Conservation (phyloP, 2,888 invertebrate genomes). For the Diogma glabrata region DNA sequence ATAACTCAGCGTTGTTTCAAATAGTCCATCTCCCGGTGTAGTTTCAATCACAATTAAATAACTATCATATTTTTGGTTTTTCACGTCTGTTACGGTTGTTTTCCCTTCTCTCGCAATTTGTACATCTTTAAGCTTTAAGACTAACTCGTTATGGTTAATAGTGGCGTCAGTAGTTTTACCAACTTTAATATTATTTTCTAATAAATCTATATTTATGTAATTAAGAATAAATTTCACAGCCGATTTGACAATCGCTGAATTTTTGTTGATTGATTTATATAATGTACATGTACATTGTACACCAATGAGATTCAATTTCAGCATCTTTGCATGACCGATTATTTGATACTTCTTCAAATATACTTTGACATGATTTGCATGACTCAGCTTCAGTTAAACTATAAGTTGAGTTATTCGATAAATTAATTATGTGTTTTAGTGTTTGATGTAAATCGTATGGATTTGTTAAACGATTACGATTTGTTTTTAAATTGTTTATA, state of each 20-base stretch:
- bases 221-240: conserved; percentile 36
- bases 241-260: conserved; percentile 40
- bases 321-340: conserved; percentile 57
- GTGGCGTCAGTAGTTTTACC: too few relatives aligned
- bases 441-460: conserved; percentile 69
- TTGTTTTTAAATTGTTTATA: conserved; percentile 44
- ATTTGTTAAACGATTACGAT: conserved; percentile 54
- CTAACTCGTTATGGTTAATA: too few relatives aligned
- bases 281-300: conserved; percentile 65
- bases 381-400: conserved; percentile 36
- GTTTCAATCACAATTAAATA: conserved; percentile 59
- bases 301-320: conserved; percentile 61
- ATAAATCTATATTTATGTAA: conserved; percentile 26
- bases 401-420: conserved; percentile 38
- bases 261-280: conserved; percentile 38
- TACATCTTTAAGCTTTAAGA: too few relatives aligned
- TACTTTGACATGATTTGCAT: conserved; percentile 54
- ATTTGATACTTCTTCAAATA: conserved; percentile 45
- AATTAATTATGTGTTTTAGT: conserved; percentile 46
- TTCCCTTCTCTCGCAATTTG: too few relatives aligned
- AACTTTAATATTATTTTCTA: neutral
- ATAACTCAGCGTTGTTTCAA: conserved; percentile 55
- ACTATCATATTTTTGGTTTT: conserved; percentile 34
- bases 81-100: too few relatives aligned
- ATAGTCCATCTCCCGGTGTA: conserved; percentile 53